Percentiles rank a stretch among this genome's conserved stretches.
These are phyloP conservation scores for Ophiothrix spiculata DNA, from an alignment of 35 echinoderm and acorn worm genomes.

Conservation along the genomic window DNA sequence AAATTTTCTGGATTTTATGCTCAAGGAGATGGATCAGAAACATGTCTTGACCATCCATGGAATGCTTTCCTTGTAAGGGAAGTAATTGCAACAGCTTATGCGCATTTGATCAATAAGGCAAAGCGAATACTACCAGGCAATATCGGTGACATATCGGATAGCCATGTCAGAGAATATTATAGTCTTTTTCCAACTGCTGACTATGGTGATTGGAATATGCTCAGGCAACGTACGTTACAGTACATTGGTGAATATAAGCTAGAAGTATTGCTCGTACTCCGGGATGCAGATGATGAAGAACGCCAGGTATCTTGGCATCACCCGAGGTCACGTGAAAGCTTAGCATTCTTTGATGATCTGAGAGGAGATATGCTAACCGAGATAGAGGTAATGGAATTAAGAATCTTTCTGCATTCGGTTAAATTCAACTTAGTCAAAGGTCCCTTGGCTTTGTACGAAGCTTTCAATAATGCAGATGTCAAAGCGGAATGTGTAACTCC, in stretches of 20 bases:
- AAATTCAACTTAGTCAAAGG: no score
- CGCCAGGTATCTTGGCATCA: not conserved
- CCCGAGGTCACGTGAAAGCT: not conserved
- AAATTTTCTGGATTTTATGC: not conserved
- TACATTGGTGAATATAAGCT: constrained; percentile 6
- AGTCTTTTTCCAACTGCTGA: constrained; percentile 17
- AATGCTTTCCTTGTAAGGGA: constrained; percentile 22
- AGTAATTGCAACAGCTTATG: constrained; percentile 42
- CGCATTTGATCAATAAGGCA: not conserved
- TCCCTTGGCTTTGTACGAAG: no score
- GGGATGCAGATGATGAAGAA: not conserved
- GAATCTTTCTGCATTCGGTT: no score
- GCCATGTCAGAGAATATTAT: not conserved
- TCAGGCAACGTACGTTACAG: not conserved
- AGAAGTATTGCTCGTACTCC: constrained; percentile 21
- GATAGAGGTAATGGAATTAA: not conserved
- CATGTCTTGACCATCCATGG: constrained; percentile 28
- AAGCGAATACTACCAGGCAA: not conserved
- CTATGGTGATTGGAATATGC: not conserved
- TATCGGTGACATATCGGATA: not conserved
- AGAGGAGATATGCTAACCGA: no score
- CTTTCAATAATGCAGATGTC: no score
- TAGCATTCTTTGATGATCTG: constrained; percentile 32
- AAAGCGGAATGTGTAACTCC: no score
- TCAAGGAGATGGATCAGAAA: not conserved